phyloP scores from a whole-genome alignment of 2,113 vertebrate species.

The Phaetusa simplex region DNA sequence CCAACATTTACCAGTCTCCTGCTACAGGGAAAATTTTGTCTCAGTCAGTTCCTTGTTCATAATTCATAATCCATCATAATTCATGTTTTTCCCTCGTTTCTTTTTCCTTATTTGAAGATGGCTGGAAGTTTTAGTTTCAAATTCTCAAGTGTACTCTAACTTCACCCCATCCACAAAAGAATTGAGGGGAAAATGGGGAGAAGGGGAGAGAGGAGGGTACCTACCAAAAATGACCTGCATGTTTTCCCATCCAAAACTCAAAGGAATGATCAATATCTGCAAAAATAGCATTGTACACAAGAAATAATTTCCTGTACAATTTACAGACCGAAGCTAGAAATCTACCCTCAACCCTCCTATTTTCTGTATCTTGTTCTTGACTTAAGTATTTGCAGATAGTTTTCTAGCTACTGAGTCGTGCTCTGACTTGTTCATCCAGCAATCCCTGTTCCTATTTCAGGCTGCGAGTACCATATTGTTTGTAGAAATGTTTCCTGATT shows the following conservation, averaged over 20 bases:
- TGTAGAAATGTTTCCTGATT: neutral
- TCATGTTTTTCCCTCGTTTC: neutral
- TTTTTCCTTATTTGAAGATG: neutral
- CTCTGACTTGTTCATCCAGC: neutral
- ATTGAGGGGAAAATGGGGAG: neutral
- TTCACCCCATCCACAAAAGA: neutral
- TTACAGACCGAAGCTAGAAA: neutral
- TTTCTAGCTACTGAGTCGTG: neutral
- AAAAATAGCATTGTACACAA: neutral
- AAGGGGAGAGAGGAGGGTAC: neutral
- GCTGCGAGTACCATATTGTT: neutral
- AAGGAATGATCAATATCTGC: neutral
- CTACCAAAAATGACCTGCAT: neutral
- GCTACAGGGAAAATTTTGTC: neutral
- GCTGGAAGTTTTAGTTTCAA: neutral
- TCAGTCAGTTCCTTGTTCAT: neutral
- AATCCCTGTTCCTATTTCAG: neutral
- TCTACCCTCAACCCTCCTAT: accelerated
- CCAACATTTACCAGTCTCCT: neutral
- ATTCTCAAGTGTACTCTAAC: neutral
- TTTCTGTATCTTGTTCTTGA: neutral
- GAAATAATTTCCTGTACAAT: neutral
- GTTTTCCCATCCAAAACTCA: neutral
- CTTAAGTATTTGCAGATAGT: neutral
- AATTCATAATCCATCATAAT: too few relatives aligned